Conservation (phyloP, 2,888 invertebrate species). For the Uropetala carovei region DNA sequence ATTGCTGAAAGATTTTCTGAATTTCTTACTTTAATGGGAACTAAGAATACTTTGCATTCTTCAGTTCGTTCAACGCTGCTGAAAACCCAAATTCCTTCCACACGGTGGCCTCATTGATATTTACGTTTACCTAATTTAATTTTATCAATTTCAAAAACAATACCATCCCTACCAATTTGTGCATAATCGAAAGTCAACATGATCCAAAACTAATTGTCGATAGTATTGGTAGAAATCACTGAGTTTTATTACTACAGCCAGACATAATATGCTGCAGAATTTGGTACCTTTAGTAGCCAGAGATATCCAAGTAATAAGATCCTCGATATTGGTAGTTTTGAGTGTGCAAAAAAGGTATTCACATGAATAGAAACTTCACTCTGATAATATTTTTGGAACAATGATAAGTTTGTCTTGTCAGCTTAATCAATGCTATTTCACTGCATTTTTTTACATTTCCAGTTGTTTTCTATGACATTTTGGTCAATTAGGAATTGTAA, state of each 20-base stretch:
- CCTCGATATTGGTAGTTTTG: background rate
- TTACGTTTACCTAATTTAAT: background rate
- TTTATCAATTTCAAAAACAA: background rate
- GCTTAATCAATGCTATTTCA: background rate
- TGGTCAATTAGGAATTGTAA: background rate
- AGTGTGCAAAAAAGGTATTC: background rate
- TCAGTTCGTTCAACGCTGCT: background rate
- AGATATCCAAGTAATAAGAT: background rate
- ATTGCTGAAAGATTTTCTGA: background rate
- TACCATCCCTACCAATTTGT: background rate
- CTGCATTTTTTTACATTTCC: background rate
- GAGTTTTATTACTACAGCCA: constrained; percentile 2
- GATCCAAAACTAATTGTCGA: constrained; percentile 2
- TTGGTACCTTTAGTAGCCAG: background rate
- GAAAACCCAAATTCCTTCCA: background rate
- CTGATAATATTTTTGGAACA: background rate
- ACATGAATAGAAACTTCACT: too few relatives aligned
- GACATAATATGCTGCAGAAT: background rate
- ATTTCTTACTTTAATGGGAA: background rate
- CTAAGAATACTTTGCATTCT: background rate
- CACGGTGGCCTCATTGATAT: background rate
- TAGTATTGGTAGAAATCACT: background rate
- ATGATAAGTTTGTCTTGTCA: background rate
- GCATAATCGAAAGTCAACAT: background rate
- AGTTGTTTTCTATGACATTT: background rate